A percentile compares a stretch with the other conserved stretches of the same genome.
phyloP scores from a whole-genome alignment of 1,140 invertebrate species.

The Lepidurus couesii region DNA sequence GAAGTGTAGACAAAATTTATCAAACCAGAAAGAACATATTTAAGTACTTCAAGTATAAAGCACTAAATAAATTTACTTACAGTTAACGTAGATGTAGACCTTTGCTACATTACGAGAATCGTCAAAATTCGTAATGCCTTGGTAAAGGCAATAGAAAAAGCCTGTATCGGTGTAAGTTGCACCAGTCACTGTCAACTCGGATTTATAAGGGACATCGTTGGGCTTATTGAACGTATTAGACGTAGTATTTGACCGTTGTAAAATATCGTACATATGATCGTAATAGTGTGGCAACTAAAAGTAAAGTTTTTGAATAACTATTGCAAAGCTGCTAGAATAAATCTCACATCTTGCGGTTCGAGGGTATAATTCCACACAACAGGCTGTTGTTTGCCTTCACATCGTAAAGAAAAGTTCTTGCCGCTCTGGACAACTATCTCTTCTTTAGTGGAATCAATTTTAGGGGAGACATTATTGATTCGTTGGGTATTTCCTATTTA shows the following conservation, averaged over 20 bases:
- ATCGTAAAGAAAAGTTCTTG: neutral
- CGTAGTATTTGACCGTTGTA: neutral
- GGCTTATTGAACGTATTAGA: neutral
- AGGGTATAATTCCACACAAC: neutral
- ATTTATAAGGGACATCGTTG: neutral
- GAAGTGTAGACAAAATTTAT: neutral
- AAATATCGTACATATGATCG: too few relatives aligned
- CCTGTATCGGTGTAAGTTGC: neutral
- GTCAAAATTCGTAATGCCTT: neutral
- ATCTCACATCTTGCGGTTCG: neutral
- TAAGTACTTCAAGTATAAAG: too few relatives aligned
- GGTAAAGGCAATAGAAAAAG: neutral
- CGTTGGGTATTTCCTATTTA: neutral
- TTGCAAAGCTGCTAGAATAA: too few relatives aligned
- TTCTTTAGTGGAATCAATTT: neutral
- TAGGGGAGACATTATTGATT: neutral
- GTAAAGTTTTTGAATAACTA: too few relatives aligned
- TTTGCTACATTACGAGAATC: neutral
- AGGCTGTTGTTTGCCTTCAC: neutral
- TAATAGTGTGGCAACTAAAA: too few relatives aligned
- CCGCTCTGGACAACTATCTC: neutral
- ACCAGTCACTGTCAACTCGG: neutral
- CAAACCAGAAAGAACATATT: too few relatives aligned
- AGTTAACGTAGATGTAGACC: slow-evolving; percentile 7
- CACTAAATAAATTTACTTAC: neutral